phyloP scores from a whole-genome alignment of 2,888 invertebrate species.

The Didymodactylos carnosus region DNA sequence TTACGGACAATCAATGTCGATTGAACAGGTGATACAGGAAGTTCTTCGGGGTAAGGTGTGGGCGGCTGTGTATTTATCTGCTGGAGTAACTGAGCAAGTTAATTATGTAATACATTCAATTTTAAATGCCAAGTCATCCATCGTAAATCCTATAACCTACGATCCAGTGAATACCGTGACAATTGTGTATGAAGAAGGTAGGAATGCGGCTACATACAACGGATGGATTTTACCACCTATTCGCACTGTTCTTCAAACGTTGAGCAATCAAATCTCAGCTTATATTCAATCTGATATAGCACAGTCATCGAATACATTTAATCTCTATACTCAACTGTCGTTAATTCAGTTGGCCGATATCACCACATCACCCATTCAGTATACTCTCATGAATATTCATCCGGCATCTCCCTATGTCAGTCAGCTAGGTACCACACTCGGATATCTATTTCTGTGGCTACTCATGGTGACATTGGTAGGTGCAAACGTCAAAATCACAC shows the following conservation, averaged over 20 bases:
- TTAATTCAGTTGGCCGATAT: not conserved
- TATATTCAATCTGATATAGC: not conserved
- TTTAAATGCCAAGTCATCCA: not conserved
- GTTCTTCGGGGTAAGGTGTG: too few species aligned
- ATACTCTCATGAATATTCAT: not conserved
- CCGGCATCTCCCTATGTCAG: not conserved
- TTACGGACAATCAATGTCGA: not conserved
- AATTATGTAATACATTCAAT: not conserved
- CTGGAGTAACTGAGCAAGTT: not conserved
- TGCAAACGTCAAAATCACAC: not conserved
- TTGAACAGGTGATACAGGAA: not conserved
- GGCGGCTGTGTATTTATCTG: not conserved
- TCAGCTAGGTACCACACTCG: not conserved
- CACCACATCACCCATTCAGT: not conserved
- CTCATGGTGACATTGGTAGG: not conserved
- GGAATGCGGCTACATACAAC: not conserved
- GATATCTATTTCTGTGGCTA: not conserved
- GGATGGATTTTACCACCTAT: not conserved
- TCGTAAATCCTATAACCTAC: not conserved
- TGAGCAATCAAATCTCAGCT: not conserved
- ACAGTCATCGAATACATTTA: not conserved
- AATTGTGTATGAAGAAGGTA: not conserved
- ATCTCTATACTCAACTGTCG: not conserved
- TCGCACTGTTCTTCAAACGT: not conserved
- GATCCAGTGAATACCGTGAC: not conserved